Evolutionary conservation across 2,888 invertebrate genomes (phyloP).

Genomic region (Melanostoma mellinum): DNA sequence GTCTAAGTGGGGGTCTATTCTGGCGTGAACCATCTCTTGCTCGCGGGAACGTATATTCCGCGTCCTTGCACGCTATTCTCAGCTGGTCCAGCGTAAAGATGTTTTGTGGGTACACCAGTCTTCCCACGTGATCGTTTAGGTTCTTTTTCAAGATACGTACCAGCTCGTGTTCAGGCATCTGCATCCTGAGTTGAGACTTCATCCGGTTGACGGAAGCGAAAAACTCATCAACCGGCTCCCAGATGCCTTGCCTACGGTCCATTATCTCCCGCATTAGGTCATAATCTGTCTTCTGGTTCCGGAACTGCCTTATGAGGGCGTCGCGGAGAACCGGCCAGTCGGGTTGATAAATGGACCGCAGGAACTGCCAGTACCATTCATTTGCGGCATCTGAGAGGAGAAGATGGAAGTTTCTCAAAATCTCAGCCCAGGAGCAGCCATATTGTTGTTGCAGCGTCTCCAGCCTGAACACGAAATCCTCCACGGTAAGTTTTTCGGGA

Average conservation of each 20-base stretch:
- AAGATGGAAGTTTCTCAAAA: constrained; percentile 22
- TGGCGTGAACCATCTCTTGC: background rate
- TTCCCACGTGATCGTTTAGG: background rate
- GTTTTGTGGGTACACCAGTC: constrained; percentile 21
- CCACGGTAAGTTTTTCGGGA: background rate
- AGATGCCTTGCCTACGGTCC: constrained; percentile 26
- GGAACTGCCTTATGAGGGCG: constrained; percentile 22
- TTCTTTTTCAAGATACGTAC: constrained; percentile 25
- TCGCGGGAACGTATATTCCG: background rate
- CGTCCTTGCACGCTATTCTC: constrained; percentile 11
- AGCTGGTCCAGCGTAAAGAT: constrained; percentile 20
- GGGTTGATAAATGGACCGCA: constrained; percentile 1
- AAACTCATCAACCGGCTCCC: constrained; percentile 36
- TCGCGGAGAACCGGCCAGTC: constrained; percentile 17
- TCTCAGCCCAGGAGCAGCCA: constrained; percentile 28
- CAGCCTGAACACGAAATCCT: constrained; percentile 36
- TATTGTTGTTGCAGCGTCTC: constrained; percentile 19
- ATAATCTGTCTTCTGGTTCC: constrained; percentile 12
- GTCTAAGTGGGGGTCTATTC: background rate
- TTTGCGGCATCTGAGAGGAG: constrained; percentile 14
- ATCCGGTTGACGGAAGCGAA: background rate
- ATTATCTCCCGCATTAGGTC: constrained; percentile 26
- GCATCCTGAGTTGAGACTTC: constrained; percentile 9
- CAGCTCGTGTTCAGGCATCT: constrained; percentile 22
- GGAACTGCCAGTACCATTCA: constrained; percentile 41